These are phyloP conservation scores for Fulica atra DNA, from an alignment of 2,113 vertebrate species.

Conservation along the genomic window DNA sequence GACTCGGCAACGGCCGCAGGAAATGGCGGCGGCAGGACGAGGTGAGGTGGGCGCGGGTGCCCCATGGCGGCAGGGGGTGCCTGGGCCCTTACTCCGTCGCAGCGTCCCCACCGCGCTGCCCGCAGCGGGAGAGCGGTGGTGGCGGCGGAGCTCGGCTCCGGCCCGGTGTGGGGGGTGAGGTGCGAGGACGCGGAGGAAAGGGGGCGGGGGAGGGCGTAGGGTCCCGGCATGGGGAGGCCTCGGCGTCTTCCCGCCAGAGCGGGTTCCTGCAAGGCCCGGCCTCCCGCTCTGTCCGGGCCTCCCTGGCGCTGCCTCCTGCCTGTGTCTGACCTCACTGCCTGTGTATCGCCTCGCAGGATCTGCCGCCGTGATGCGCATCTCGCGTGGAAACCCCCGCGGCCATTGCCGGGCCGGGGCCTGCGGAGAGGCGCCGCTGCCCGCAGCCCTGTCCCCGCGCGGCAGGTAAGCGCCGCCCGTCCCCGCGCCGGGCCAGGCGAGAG, in stretches of 20 bases:
- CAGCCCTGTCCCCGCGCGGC: not conserved
- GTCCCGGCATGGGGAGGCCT: too few species aligned
- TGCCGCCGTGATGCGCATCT: not conserved
- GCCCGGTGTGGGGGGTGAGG: too few species aligned
- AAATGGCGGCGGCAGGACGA: not conserved
- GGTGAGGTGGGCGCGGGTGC: not conserved
- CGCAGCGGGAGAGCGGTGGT: not conserved
- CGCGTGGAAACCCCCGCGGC: not conserved
- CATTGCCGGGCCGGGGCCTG: not conserved
- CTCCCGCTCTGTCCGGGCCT: not conserved
- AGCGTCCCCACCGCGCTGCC: not conserved
- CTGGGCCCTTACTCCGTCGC: not conserved
- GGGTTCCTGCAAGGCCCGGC: not conserved
- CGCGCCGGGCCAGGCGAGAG: not conserved
- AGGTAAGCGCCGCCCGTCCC: not conserved
- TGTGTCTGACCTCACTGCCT: rapidly evolving
- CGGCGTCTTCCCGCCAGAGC: not conserved
- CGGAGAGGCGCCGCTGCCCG: not conserved
- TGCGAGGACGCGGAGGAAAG: too few species aligned
- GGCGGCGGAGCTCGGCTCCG: too few species aligned
- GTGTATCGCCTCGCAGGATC: rapidly evolving
- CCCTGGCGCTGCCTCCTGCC: not conserved
- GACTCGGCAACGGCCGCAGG: not conserved
- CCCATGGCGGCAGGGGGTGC: not conserved
- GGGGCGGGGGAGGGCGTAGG: too few species aligned